Base-by-base conservation (phyloP, 2,113 vertebrate species). In the Colius striatus region DNA sequence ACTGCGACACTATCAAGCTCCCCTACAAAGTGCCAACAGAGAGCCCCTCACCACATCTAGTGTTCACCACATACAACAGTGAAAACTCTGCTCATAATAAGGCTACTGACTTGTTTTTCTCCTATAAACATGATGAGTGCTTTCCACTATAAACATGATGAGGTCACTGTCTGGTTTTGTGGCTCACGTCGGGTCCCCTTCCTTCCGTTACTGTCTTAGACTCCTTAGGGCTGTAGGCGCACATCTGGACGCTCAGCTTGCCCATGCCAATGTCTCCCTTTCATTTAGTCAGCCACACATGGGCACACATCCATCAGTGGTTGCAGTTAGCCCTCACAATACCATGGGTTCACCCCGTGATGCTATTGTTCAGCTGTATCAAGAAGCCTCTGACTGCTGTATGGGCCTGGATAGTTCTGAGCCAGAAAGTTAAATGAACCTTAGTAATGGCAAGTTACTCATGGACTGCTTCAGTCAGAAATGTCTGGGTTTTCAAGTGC, bases 151-250 rank as follows among this genome's bases (percentile, higher is more conserved):
- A 94, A 93, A 83, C 80, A 75, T 0, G 2, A 38, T 93, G 92
- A 95, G 25, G 86, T 97, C 88, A 96, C 23, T 2, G 71, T 47
- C 74, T 94, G 91, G 74, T 87, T 96, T 96, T 96, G 95, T 67
- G 94, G 95, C 27, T 95, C 38, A 4, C 0, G 0, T 74, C 0
- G 9, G 30, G 55, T 87, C 21, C 66, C 91, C 67, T 95, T 97
- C 85, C 83, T 96, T 95, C 92, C 62, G 10, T 80, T 78, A 67
- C 73, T 87, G 50, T 74, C 50, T 86, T 45, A 73, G 89, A 10
- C 72, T 87, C 66, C 38, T 62, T 16, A 30, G 60, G 53, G 51
- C 38, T 71, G 55, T 7, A 71, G 90, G 66, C 2, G 0, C 70
- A 78, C 78, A 90, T 93, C 70, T 95, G 92, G 79, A 48, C 65